These are phyloP conservation scores for Paraescarpia echinospica DNA, from an alignment of 1,140 invertebrate genomes.

Conservation along the genomic window DNA sequence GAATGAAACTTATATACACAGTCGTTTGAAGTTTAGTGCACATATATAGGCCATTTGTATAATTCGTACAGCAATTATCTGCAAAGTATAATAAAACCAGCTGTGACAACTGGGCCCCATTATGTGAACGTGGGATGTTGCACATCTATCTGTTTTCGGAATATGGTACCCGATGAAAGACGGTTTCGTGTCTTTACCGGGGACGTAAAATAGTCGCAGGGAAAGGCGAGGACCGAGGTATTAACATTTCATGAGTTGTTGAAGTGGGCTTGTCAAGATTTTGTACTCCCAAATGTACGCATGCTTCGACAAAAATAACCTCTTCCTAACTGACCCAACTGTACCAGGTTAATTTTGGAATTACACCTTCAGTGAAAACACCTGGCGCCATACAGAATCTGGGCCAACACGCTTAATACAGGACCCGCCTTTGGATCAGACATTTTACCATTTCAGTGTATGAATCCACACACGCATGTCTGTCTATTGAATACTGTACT, in stretches of 20 bases:
- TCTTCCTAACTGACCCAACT: background rate
- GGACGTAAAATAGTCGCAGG: background rate
- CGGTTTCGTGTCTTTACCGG: background rate
- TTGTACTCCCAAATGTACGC: background rate
- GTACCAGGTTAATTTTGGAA: background rate
- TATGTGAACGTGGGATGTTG: background rate
- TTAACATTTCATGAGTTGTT: background rate
- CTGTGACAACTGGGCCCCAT: no score
- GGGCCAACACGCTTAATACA: no score
- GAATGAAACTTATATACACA: no score
- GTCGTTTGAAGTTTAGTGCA: no score
- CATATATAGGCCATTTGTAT: no score
- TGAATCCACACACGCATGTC: background rate
- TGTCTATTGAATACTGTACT: background rate
- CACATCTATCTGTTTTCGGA: background rate
- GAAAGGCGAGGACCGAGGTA: background rate
- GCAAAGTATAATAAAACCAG: no score
- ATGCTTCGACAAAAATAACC: background rate
- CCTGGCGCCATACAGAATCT: background rate
- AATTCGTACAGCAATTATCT: no score
- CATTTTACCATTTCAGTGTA: background rate
- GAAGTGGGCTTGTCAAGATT: background rate
- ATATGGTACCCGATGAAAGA: background rate
- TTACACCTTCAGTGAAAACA: background rate
- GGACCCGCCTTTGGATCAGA: background rate